A percentile compares a stretch with the other conserved stretches of the same genome.
phyloP scores from a whole-genome alignment of 2,797 vertebrate species.

The Sandelia bainsii region DNA sequence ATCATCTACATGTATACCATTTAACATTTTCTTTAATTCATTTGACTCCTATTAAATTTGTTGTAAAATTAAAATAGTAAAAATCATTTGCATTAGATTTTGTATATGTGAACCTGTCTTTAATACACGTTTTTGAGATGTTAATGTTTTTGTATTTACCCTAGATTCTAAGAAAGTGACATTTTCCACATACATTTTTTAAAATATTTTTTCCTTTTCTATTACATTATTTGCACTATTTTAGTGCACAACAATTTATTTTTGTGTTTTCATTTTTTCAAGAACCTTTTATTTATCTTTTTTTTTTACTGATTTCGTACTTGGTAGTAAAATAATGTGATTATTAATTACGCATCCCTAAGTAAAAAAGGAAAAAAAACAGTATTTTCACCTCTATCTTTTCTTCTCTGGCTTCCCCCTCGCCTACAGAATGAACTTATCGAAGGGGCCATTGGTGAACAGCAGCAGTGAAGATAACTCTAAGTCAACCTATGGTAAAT shows the following conservation, averaged over 20 bases:
- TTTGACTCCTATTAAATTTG: neutral
- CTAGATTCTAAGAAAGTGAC: no score
- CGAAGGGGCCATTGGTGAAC: constrained; percentile 87
- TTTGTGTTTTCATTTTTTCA: neutral
- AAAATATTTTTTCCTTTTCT: no score
- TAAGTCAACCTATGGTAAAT: constrained; percentile 84
- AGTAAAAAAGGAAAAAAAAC: neutral
- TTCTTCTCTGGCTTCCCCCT: constrained; percentile 58
- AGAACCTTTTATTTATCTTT: no score
- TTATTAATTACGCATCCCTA: neutral
- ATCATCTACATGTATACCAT: constrained; percentile 11
- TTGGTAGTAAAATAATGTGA: constrained; percentile 1
- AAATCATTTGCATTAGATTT: no score
- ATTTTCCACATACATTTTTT: neutral
- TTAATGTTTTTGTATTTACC: no score
- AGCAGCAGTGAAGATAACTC: constrained; percentile 88
- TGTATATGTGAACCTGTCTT: no score
- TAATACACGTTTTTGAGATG: no score
- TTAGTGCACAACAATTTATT: neutral
- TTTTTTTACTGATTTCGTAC: neutral
- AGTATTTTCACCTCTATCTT: constrained; percentile 29
- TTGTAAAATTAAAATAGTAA: neutral
- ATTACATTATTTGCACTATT: neutral
- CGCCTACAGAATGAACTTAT: constrained; percentile 87
- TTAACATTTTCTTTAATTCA: neutral